Percentiles rank a stretch among this genome's conserved stretches.
phyloP scores from a whole-genome alignment of 2,888 invertebrate genomes.

The Drosophila silvestris region DNA sequence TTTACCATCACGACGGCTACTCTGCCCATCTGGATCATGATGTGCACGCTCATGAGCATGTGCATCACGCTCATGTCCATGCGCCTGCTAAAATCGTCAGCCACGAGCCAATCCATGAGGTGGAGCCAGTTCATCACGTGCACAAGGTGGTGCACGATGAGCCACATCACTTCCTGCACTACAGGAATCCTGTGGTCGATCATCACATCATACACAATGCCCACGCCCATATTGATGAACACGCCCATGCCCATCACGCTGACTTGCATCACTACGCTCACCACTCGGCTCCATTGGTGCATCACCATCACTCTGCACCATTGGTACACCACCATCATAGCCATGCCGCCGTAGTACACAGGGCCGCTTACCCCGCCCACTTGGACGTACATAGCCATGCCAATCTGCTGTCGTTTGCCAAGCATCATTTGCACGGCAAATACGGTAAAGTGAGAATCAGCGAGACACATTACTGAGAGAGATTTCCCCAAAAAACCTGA shows the following conservation, averaged over 20 bases:
- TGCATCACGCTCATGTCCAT: conserved; percentile 65
- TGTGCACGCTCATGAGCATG: conserved; percentile 62
- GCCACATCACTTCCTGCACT: conserved; percentile 83
- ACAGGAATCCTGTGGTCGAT: conserved; percentile 82
- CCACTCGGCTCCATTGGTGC: conserved; percentile 62
- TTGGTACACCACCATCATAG: conserved; percentile 73
- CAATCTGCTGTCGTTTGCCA: conserved; percentile 80
- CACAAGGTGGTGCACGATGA: conserved; percentile 84
- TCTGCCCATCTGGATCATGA: conserved; percentile 67
- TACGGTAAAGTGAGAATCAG: conserved; percentile 83
- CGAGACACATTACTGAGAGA: conserved; percentile 83
- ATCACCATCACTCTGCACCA: conserved; percentile 67
- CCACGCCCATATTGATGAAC: conserved; percentile 76
- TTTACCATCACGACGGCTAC: conserved; percentile 75
- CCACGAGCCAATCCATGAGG: conserved; percentile 83
- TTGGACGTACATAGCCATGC: conserved; percentile 75
- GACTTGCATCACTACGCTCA: conserved; percentile 71
- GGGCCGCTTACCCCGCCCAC: conserved; percentile 74
- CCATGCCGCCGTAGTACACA: conserved; percentile 73
- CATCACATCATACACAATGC: conserved; percentile 80
- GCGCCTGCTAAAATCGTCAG: conserved; percentile 80
- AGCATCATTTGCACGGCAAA: conserved; percentile 83
- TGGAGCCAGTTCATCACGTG: conserved; percentile 83
- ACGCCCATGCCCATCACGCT: conserved; percentile 66
- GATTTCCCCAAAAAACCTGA: conserved; percentile 66